Conservation (phyloP, 2,888 invertebrate genomes). For the Drosophila prolongata region DNA sequence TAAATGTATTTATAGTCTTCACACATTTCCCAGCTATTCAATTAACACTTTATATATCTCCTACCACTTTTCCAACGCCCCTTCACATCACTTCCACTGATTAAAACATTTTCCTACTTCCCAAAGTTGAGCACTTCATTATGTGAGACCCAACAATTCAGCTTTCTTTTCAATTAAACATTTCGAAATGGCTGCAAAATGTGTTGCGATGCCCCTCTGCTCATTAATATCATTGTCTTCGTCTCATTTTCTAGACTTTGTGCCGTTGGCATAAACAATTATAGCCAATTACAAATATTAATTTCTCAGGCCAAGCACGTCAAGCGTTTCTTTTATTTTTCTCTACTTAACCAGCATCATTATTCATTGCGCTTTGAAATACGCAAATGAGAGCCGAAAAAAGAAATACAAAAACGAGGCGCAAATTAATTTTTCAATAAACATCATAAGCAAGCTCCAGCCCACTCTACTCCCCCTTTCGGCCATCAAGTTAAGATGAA, state of each 20-base stretch:
- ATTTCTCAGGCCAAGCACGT: conserved; percentile 76
- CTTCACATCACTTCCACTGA: conserved; percentile 35
- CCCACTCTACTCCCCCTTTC: conserved; percentile 2
- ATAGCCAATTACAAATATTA: conserved; percentile 80
- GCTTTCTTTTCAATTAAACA: conserved; percentile 80
- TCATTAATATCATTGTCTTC: conserved; percentile 65
- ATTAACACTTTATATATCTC: conserved; percentile 45
- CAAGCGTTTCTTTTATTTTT: conserved; percentile 58
- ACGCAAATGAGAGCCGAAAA: conserved; percentile 74
- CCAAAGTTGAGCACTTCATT: conserved; percentile 66
- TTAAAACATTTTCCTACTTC: conserved; percentile 54
- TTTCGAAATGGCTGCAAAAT: conserved; percentile 57
- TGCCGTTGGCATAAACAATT: conserved; percentile 72
- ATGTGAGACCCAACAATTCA: conserved; percentile 50
- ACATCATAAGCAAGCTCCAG: conserved; percentile 71
- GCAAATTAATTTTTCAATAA: conserved; percentile 81
- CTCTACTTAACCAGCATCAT: conserved; percentile 63
- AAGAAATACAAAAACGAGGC: conserved; percentile 62
- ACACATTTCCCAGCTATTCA: conserved; percentile 44
- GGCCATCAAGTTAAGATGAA: conserved; percentile 62
- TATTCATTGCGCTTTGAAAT: conserved; percentile 78
- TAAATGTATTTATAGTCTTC: conserved; percentile 36
- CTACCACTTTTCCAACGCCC: conserved; percentile 15
- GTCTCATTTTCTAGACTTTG: conserved; percentile 31
- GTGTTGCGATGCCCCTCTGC: conserved; percentile 20